Evolutionary conservation across 2,113 vertebrate species (phyloP).

Genomic region (Pluvianellus socialis): DNA sequence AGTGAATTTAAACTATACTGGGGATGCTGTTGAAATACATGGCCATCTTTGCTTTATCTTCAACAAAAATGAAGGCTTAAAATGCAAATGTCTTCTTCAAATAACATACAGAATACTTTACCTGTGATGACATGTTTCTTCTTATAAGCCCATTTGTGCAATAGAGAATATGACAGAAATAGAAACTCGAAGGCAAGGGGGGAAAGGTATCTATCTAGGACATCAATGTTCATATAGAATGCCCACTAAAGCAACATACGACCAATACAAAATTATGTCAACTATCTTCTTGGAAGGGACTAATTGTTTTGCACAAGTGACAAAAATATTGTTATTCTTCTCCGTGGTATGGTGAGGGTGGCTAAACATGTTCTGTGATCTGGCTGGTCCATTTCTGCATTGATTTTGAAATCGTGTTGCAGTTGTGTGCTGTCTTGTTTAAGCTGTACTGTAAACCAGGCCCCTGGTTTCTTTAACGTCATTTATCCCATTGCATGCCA

Average conservation of each 20-base stretch:
- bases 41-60: neutral
- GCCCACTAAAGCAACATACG: neutral
- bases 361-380: neutral
- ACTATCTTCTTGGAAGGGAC: neutral
- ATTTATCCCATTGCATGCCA: neutral
- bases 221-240: neutral
- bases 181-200: neutral
- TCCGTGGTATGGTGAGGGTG: neutral
- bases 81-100: neutral
- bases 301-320: neutral
- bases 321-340: neutral
- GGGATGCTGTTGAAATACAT: neutral
- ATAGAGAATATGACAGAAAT: neutral
- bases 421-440: neutral
- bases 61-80: neutral
- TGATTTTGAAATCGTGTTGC: neutral
- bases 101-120: neutral
- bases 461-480: neutral
- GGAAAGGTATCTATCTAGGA: neutral
- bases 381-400: neutral
- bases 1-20: neutral
- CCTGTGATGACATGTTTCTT: neutral
- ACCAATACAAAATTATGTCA: neutral
- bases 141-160: neutral
- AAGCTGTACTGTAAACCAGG: neutral